Evolutionary conservation across 2,113 vertebrate genomes (phyloP).

Genomic region (Octodon degus): DNA sequence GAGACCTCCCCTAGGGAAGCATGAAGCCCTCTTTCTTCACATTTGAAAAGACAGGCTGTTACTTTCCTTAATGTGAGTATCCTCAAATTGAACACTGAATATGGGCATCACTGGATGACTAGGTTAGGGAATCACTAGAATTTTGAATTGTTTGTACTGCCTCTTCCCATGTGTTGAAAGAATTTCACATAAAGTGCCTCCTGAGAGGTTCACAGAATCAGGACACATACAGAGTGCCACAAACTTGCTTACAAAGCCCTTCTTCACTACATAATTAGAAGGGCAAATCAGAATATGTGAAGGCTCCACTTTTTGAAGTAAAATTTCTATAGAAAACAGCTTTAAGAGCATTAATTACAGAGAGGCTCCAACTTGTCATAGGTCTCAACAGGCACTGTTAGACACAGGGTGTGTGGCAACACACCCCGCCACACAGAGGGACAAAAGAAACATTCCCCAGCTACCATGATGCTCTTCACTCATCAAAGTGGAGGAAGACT

Average conservation of each 20-base stretch:
- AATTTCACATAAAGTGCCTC: slow-evolving; percentile 62
- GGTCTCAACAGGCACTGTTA: slow-evolving; percentile 63
- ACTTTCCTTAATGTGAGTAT: neutral
- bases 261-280: slow-evolving; percentile 61
- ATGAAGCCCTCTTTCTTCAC: neutral
- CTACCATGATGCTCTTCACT: neutral
- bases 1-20: neutral
- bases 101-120: neutral
- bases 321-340: slow-evolving; percentile 68
- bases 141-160: slow-evolving; percentile 42
- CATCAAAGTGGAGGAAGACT: slow-evolving; percentile 41
- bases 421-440: neutral
- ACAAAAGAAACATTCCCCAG: neutral
- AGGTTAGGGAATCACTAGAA: neutral
- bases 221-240: slow-evolving; percentile 22
- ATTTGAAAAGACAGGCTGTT: neutral
- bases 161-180: slow-evolving; percentile 63
- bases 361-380: slow-evolving; percentile 58
- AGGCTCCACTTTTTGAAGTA: slow-evolving; percentile 65
- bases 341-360: slow-evolving; percentile 30
- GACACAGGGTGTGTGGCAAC: neutral
- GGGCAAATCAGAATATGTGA: slow-evolving; percentile 62
- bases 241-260: slow-evolving; percentile 41
- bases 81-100: neutral
- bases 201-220: slow-evolving; percentile 53